phyloP scores from a whole-genome alignment of 2,113 vertebrate genomes.

The Misgurnus anguillicaudatus region DNA sequence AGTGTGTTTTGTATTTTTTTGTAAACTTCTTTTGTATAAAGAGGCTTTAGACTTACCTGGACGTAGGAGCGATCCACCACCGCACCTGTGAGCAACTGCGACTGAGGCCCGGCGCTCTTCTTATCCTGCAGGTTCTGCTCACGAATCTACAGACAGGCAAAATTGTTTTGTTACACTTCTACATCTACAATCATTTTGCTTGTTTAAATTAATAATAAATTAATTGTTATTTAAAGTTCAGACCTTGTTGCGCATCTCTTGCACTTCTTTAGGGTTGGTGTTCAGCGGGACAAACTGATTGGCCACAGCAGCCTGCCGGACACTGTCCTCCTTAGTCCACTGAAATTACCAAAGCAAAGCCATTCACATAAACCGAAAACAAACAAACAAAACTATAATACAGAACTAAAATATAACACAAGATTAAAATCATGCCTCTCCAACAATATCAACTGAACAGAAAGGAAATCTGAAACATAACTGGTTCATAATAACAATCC shows the following conservation, averaged over 20 bases:
- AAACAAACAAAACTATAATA: conserved; percentile 48
- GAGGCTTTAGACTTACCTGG: conserved; percentile 81
- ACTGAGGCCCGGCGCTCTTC: conserved; percentile 94
- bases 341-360: conserved; percentile 78
- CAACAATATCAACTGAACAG: conserved; percentile 68
- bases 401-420: conserved; percentile 62
- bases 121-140: conserved; percentile 98
- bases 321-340: conserved; percentile 97
- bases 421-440: conserved; percentile 82
- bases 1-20: too few relatives aligned
- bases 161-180: too few relatives aligned
- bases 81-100: conserved; percentile 87
- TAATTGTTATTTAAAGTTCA: conserved; percentile 12
- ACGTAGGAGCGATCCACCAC: conserved; percentile 85
- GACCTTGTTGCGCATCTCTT: conserved; percentile 99
- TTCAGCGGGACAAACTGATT: conserved; percentile 98
- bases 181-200: too few relatives aligned
- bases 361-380: conserved; percentile 52
- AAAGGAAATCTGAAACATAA: conserved; percentile 58
- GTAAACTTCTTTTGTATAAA: too few relatives aligned
- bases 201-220: too few relatives aligned
- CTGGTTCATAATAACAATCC: conserved; percentile 48
- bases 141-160: conserved; percentile 79
- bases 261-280: conserved; percentile 97
- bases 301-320: conserved; percentile 88